A percentile compares a stretch with the other conserved stretches of the same genome.
These are phyloP conservation scores for Nematopogon swammerdamellus DNA, from an alignment of 2,888 invertebrate genomes.

Conservation along the genomic window DNA sequence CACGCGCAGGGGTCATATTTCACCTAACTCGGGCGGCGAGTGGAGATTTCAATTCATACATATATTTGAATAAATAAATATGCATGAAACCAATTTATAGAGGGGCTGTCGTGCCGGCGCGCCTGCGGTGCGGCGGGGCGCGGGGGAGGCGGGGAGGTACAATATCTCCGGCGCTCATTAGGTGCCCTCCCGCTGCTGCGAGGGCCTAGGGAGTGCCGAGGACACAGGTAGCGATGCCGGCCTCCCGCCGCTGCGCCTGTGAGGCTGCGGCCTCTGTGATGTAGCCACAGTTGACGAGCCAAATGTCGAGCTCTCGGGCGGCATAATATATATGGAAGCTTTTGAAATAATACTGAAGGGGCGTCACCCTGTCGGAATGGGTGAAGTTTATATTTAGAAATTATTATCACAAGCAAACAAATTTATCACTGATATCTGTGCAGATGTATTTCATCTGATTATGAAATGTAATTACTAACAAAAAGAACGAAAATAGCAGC, in stretches of 20 bases:
- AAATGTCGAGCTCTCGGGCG: neutral
- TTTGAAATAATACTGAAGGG: too few relatives aligned
- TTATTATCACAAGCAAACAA: too few relatives aligned
- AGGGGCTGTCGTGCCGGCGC: constrained; percentile 17
- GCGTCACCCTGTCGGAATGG: too few relatives aligned
- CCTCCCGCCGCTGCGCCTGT: too few relatives aligned
- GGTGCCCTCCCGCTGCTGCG: constrained; percentile 25
- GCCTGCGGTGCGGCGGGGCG: constrained; percentile 14
- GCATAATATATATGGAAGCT: too few relatives aligned
- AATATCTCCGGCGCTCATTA: constrained; percentile 47
- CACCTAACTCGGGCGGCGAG: constrained; percentile 32
- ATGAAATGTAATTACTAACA: too few relatives aligned
- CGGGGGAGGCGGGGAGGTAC: constrained; percentile 26
- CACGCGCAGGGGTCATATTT: constrained; percentile 39
- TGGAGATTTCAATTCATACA: constrained; percentile 50
- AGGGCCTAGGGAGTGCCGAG: neutral
- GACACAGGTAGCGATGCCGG: too few relatives aligned
- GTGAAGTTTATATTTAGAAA: too few relatives aligned
- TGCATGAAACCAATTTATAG: constrained; percentile 56
- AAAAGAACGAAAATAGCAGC: too few relatives aligned
- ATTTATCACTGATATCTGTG: too few relatives aligned
- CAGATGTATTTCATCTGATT: too few relatives aligned
- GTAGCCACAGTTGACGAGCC: constrained; percentile 1
- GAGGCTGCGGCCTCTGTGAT: constrained; percentile 2
- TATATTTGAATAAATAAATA: constrained; percentile 57